These are phyloP conservation scores for Bryconaethiops microstoma DNA, from an alignment of 2,797 vertebrate species.

Conservation along the genomic window DNA sequence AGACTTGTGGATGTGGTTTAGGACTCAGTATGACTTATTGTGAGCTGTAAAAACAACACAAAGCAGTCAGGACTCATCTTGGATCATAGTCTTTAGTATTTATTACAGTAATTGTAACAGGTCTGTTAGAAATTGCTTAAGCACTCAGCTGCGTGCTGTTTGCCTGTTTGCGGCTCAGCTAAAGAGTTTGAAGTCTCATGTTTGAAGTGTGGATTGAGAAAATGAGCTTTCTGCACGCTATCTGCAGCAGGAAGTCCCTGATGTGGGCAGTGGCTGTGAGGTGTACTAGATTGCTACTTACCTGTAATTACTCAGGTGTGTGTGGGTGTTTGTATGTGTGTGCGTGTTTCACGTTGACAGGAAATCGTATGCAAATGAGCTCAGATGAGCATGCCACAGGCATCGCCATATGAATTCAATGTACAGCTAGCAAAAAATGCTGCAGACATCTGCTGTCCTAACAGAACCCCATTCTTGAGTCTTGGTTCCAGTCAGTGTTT, in stretches of 20 bases:
- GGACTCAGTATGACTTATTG: too few relatives aligned
- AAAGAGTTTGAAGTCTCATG: slow-evolving; percentile 51
- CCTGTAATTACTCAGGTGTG: slow-evolving; percentile 46
- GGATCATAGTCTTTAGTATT: too few relatives aligned
- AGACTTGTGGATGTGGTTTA: too few relatives aligned
- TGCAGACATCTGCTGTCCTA: too few relatives aligned
- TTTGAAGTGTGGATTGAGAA: slow-evolving; percentile 54
- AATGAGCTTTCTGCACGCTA: slow-evolving; percentile 49
- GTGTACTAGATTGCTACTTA: slow-evolving; percentile 23
- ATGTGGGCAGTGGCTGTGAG: slow-evolving; percentile 35
- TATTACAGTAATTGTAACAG: background rate
- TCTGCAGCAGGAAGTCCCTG: slow-evolving; percentile 40
- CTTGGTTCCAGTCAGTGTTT: too few relatives aligned
- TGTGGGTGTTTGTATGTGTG: background rate
- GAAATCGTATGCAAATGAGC: slow-evolving; percentile 14
- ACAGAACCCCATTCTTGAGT: too few relatives aligned
- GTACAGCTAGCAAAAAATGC: too few relatives aligned
- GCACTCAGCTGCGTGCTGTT: slow-evolving; percentile 32
- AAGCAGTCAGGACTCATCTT: too few relatives aligned
- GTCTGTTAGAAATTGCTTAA: slow-evolving; percentile 11
- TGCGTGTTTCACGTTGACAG: slow-evolving; percentile 4
- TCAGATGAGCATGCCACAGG: background rate
- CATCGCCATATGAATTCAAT: background rate
- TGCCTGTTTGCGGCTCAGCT: slow-evolving; percentile 32
- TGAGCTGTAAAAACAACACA: too few relatives aligned